Conservation (phyloP, 2,888 invertebrate species). For the Embidobia sp. region DNA sequence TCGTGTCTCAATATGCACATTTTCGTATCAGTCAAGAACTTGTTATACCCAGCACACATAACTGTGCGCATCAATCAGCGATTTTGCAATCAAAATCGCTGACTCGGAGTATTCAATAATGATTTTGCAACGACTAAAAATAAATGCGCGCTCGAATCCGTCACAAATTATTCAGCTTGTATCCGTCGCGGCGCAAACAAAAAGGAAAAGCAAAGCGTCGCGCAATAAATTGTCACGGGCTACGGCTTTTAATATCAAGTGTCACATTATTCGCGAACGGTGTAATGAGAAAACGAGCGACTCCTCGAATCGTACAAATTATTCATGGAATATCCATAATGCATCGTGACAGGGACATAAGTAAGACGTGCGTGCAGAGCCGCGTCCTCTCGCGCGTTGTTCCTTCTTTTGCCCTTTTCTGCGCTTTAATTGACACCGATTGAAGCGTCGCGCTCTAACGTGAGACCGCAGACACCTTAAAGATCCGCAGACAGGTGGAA, state of each 20-base stretch:
- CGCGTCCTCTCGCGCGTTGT: slow-evolving; percentile 2
- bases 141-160: not conserved
- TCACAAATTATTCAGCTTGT: slow-evolving; percentile 21
- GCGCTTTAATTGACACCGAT: slow-evolving; percentile 56
- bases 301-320: slow-evolving; percentile 51
- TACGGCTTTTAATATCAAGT: slow-evolving; percentile 46
- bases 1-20: too few species aligned
- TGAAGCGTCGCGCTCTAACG: slow-evolving; percentile 37
- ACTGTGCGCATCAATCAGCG: too few species aligned
- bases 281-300: slow-evolving; percentile 41
- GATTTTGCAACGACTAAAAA: slow-evolving; percentile 17
- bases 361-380: slow-evolving; percentile 43
- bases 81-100: too few species aligned
- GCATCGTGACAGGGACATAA: slow-evolving; percentile 50
- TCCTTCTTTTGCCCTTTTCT: slow-evolving; percentile 30
- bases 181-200: slow-evolving; percentile 6
- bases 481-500: slow-evolving; percentile 16
- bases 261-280: slow-evolving; percentile 38
- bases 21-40: too few species aligned
- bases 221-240: slow-evolving; percentile 37
- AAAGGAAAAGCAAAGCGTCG: not conserved
- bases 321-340: slow-evolving; percentile 59
- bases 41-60: too few species aligned
- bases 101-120: too few species aligned
- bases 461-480: too few species aligned